Percentiles rank a stretch among this genome's conserved stretches.
These are phyloP conservation scores for Eonycteris spelaea DNA, from an alignment of 2,113 vertebrate genomes.

Conservation along the genomic window DNA sequence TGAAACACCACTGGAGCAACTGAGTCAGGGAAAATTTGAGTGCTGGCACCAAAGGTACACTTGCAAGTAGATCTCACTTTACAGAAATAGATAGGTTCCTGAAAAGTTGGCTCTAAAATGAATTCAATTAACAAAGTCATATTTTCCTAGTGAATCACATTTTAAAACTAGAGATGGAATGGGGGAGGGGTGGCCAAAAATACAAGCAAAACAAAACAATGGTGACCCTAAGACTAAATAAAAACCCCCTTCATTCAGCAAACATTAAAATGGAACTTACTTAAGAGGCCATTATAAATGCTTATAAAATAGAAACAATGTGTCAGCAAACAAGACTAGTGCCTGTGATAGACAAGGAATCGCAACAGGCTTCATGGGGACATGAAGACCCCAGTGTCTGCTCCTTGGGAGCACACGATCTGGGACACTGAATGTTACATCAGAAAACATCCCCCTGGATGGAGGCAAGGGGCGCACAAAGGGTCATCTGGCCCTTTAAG, in stretches of 20 bases:
- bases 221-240: neutral
- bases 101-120: conserved; percentile 59
- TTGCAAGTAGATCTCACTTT: conserved; percentile 2
- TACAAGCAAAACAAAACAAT: neutral
- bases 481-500: conserved; percentile 38
- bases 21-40: neutral
- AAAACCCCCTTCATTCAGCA: conserved; percentile 23
- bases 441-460: neutral
- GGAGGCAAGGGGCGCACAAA: rapidly evolving
- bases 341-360: neutral
- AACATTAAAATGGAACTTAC: neutral
- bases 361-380: neutral
- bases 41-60: neutral
- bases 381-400: neutral
- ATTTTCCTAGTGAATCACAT: conserved; percentile 70
- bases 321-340: neutral
- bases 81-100: conserved; percentile 61
- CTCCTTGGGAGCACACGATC: neutral
- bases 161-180: conserved; percentile 25
- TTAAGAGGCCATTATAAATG: neutral
- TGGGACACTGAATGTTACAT: neutral
- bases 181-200: neutral
- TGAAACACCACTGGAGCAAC: neutral
- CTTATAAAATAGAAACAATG: neutral
- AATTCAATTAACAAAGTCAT: conserved; percentile 19